These are phyloP conservation scores for Rhinopomastus cyanomelas DNA, from an alignment of 2,113 vertebrate species.

Conservation along the genomic window DNA sequence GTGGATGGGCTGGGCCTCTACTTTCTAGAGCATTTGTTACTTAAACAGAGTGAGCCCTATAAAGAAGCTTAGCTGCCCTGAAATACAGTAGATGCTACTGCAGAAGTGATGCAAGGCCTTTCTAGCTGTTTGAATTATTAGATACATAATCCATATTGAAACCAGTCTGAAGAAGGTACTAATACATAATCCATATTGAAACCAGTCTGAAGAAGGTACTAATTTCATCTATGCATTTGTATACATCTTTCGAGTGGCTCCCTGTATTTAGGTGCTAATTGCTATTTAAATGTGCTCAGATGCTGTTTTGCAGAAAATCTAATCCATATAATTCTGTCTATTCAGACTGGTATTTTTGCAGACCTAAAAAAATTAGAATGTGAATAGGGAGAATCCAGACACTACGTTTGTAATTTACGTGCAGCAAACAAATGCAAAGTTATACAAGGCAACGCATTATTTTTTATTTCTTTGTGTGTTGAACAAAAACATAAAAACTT, in stretches of 20 bases:
- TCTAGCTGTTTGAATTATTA: background rate
- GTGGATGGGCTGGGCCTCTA: background rate
- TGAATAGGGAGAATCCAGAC: background rate
- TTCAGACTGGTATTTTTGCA: background rate
- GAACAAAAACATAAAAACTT: background rate
- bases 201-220: background rate
- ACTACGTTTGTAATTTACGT: background rate
- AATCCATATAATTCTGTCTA: background rate
- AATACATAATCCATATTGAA: background rate
- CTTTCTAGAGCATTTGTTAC: background rate
- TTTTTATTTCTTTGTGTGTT: background rate
- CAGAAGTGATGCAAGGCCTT: background rate
- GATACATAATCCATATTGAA: background rate
- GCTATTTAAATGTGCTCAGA: constrained; percentile 47
- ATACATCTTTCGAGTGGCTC: background rate
- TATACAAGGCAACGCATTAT: background rate
- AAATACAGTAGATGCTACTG: background rate
- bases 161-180: background rate
- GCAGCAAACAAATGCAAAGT: background rate
- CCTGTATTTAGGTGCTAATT: constrained; percentile 18
- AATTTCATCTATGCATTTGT: background rate
- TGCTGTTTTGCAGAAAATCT: constrained; percentile 8
- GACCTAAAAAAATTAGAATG: background rate
- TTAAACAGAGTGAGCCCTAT: background rate
- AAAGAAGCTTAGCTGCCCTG: background rate